Percentiles rank a stretch among this genome's conserved stretches.
phyloP scores from a whole-genome alignment of 2,797 vertebrate genomes.

The Sparus aurata region DNA sequence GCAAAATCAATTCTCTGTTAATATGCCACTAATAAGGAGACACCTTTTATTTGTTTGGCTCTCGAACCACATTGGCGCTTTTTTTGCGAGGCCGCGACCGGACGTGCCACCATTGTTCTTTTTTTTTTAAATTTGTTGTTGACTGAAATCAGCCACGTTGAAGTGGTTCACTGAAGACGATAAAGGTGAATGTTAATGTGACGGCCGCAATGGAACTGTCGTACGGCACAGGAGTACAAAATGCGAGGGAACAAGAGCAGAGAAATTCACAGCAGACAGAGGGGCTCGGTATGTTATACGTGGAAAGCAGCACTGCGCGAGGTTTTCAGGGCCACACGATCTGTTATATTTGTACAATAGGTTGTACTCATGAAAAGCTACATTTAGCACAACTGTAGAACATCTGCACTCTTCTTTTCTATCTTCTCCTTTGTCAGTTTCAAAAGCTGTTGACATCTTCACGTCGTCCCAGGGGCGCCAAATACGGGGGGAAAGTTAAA shows the following conservation, averaged over 20 bases:
- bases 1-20: slow-evolving; percentile 85
- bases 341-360: not conserved
- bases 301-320: slow-evolving; percentile 2
- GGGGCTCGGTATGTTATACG: not conserved
- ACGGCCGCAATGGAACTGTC: slow-evolving; percentile 16
- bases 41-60: slow-evolving; percentile 78
- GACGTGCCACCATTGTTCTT: slow-evolving; percentile 45
- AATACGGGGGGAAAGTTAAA: too few species aligned
- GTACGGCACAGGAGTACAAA: not conserved
- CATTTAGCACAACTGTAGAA: slow-evolving; percentile 1
- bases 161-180: slow-evolving; percentile 51
- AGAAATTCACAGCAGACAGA: slow-evolving; percentile 13
- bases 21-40: slow-evolving; percentile 82
- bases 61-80: slow-evolving; percentile 62
- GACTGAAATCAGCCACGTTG: slow-evolving; percentile 63
- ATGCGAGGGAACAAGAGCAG: slow-evolving; percentile 31
- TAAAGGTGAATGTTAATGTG: slow-evolving; percentile 56
- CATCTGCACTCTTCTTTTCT: not conserved
- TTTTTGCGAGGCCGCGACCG: slow-evolving; percentile 54
- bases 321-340: not conserved
- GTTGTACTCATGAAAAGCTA: slow-evolving; percentile 1
- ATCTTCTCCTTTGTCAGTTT: slow-evolving; percentile 5
- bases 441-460: slow-evolving; percentile 1
- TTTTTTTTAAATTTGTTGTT: slow-evolving; percentile 66
- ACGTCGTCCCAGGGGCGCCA: too few species aligned